phyloP scores from a whole-genome alignment of 1,140 invertebrate species.

The Sycobia sp. region DNA sequence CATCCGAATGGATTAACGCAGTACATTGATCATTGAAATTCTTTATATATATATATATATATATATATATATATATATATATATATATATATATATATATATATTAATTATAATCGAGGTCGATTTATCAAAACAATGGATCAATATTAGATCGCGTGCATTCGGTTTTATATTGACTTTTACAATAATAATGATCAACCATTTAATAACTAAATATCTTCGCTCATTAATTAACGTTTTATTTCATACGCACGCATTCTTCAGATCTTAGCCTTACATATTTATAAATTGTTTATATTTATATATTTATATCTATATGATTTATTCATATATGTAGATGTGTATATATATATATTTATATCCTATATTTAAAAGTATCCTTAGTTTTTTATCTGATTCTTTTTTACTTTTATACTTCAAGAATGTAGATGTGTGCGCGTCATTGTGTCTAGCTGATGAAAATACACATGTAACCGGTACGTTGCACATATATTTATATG shows the following conservation, averaged over 20 bases:
- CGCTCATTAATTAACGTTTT: constrained; percentile 10
- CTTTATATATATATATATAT: constrained; percentile 26
- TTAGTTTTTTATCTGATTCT: constrained; percentile 29
- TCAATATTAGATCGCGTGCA: constrained; percentile 24
- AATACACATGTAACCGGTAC: too few species aligned
- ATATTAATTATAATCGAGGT: constrained; percentile 19
- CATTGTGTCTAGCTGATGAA: too few species aligned
- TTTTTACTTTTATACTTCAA: too few species aligned
- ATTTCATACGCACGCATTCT: constrained; percentile 27
- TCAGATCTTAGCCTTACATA: constrained; percentile 29
- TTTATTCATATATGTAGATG: constrained; percentile 26
- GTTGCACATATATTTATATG: too few species aligned
- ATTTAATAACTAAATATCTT: constrained; percentile 42
- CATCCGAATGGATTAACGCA: constrained; percentile 58
- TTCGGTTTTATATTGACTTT: constrained; percentile 53
- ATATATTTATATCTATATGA: constrained; percentile 35
- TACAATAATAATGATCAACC: constrained; percentile 40
- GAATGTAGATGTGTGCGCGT: too few species aligned
- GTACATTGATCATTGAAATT: constrained; percentile 45
- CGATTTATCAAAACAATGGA: constrained; percentile 44
- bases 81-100: constrained; percentile 9
- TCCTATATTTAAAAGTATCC: constrained; percentile 27
- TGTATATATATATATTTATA: constrained; percentile 35
- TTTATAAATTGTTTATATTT: constrained; percentile 33
- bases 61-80: constrained; percentile 38